Conservation (phyloP, 1,140 invertebrate species). For the Hirudo medicinalis region DNA sequence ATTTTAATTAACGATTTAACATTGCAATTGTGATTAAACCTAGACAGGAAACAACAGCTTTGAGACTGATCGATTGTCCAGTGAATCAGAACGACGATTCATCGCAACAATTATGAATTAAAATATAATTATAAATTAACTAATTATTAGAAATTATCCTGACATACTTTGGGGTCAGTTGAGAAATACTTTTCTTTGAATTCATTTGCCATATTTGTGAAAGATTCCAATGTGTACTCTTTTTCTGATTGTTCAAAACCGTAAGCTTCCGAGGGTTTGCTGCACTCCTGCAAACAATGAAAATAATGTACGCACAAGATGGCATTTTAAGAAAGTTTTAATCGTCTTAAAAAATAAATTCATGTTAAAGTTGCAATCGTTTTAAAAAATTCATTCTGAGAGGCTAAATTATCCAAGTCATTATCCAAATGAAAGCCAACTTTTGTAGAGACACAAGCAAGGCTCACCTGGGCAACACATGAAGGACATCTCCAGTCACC, state of each 20-base stretch:
- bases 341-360: too few species aligned
- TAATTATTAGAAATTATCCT: neutral
- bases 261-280: constrained; percentile 83
- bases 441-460: neutral
- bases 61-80: neutral
- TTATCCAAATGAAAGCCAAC: neutral
- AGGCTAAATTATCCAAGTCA: neutral
- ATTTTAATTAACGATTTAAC: neutral
- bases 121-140: neutral
- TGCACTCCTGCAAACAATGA: constrained; percentile 35
- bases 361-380: too few species aligned
- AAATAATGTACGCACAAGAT: neutral
- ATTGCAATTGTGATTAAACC: neutral
- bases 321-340: too few species aligned
- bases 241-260: constrained; percentile 90
- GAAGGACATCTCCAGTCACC: constrained; percentile 46
- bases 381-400: too few species aligned
- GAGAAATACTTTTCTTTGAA: constrained; percentile 98
- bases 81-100: neutral
- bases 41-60: neutral
- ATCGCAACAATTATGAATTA: neutral
- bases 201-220: constrained; percentile 96
- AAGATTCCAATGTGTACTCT: constrained; percentile 89
- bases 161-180: constrained; percentile 76
- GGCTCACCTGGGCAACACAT: constrained; percentile 67